These are phyloP conservation scores for Orthosia cruda DNA, from an alignment of 2,888 invertebrate species.

Conservation along the genomic window DNA sequence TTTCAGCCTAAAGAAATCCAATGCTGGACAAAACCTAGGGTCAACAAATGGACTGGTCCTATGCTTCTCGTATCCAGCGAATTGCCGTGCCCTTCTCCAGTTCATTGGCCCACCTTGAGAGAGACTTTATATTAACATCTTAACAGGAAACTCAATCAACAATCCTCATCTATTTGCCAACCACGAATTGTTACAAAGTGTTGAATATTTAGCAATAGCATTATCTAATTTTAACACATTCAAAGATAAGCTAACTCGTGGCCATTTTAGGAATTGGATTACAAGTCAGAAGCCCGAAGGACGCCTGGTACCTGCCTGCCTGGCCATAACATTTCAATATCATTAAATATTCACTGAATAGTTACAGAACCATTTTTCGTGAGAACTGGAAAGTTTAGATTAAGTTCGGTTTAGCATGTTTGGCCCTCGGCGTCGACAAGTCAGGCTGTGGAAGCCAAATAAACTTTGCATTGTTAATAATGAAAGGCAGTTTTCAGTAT, in stretches of 20 bases:
- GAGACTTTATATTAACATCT: slow-evolving; percentile 5
- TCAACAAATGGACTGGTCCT: too few relatives aligned
- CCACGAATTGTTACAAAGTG: slow-evolving; percentile 42
- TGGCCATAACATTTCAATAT: slow-evolving; percentile 61
- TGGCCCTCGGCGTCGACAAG: slow-evolving; percentile 24
- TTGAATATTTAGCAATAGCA: slow-evolving; percentile 45
- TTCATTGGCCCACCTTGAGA: too few relatives aligned
- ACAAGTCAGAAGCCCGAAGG: slow-evolving; percentile 49
- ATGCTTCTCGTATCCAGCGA: too few relatives aligned
- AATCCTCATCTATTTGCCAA: slow-evolving; percentile 16
- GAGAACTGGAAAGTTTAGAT: slow-evolving; percentile 26
- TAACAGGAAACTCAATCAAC: slow-evolving; percentile 33
- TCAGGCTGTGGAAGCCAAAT: slow-evolving; percentile 1
- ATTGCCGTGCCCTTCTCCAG: too few relatives aligned
- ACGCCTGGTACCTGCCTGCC: slow-evolving; percentile 64
- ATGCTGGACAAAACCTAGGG: too few relatives aligned
- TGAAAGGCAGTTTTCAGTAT: not conserved
- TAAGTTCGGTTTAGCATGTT: slow-evolving; percentile 28
- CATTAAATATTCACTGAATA: slow-evolving; percentile 61
- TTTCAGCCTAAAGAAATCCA: too few relatives aligned
- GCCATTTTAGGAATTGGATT: slow-evolving; percentile 54
- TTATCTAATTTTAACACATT: slow-evolving; percentile 53
- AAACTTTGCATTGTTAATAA: slow-evolving; percentile 18
- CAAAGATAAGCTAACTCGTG: slow-evolving; percentile 54
- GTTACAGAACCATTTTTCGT: slow-evolving; percentile 53